These are phyloP conservation scores for Garra rufa DNA, from an alignment of 2,113 vertebrate species.

Conservation along the genomic window DNA sequence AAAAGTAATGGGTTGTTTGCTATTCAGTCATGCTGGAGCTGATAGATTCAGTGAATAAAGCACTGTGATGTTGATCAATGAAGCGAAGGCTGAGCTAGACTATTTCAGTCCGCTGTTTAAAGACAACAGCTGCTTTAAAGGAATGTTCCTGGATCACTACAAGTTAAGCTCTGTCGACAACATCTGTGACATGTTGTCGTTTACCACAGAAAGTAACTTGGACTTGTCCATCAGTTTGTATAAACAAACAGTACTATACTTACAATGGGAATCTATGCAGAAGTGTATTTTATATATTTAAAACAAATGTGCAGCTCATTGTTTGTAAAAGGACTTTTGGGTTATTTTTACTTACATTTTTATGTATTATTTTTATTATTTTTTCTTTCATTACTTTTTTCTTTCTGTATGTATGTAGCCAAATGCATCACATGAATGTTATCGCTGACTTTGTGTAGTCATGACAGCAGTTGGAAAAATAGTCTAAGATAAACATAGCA, in stretches of 20 bases:
- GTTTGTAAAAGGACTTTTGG: not conserved
- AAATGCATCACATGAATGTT: not conserved
- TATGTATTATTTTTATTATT: not conserved
- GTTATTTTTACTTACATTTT: not conserved
- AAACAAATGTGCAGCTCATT: not conserved
- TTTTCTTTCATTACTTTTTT: not conserved
- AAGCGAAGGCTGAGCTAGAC: not conserved
- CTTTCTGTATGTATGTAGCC: not conserved
- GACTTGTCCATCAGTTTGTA: not conserved
- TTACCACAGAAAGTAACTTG: not conserved
- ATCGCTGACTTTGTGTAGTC: not conserved
- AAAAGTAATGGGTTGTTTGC: not conserved
- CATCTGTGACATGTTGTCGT: conserved; percentile 1
- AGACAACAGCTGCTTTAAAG: conserved; percentile 25
- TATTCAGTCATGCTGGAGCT: conserved; percentile 12
- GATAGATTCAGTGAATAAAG: conserved; percentile 28
- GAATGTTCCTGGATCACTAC: not conserved
- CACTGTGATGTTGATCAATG: conserved; percentile 29
- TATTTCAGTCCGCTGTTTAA: conserved; percentile 3
- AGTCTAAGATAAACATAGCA: too few relatives aligned
- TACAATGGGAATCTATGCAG: not conserved
- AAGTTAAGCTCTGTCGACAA: conserved; percentile 14
- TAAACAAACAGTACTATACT: not conserved
- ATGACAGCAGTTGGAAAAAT: not conserved
- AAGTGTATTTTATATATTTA: not conserved